phyloP scores from a whole-genome alignment of 2,888 invertebrate genomes.

The Noctua fimbriata region DNA sequence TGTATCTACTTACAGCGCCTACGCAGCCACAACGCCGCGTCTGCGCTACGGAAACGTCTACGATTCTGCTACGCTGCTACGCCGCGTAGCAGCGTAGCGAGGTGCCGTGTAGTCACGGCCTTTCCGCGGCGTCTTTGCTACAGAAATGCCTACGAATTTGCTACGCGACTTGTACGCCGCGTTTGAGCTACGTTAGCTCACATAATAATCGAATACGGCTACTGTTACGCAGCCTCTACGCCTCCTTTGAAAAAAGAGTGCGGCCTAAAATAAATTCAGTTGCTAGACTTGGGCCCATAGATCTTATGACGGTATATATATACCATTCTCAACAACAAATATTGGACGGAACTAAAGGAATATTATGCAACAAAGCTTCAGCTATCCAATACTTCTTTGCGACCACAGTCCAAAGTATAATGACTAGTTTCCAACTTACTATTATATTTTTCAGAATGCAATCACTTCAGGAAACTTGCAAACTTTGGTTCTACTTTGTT shows the following conservation, averaged over 20 bases:
- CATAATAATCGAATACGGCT: background rate
- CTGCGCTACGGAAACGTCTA: slow-evolving; percentile 6
- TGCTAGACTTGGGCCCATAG: background rate
- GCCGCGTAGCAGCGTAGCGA: slow-evolving; percentile 1
- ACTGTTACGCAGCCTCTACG: background rate
- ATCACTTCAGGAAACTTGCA: slow-evolving; percentile 26
- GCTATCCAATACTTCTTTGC: background rate
- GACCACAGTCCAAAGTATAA: background rate
- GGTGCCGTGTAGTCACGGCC: background rate
- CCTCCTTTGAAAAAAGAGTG: background rate
- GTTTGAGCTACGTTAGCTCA: background rate
- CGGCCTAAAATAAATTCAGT: background rate
- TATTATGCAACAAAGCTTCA: background rate
- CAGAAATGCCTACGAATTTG: background rate
- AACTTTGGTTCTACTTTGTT: slow-evolving; percentile 27
- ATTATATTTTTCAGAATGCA: slow-evolving; percentile 39
- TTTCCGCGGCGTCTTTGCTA: background rate
- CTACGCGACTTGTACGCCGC: slow-evolving; percentile 8
- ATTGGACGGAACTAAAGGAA: background rate
- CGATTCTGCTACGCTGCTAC: background rate
- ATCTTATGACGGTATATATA: background rate
- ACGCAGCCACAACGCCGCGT: background rate
- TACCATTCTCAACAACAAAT: background rate
- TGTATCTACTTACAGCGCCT: too few species aligned
- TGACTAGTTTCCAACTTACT: slow-evolving; percentile 19